Evolutionary conservation across 2,888 invertebrate genomes (phyloP).

Genomic region (Drosophila stalkeri): DNA sequence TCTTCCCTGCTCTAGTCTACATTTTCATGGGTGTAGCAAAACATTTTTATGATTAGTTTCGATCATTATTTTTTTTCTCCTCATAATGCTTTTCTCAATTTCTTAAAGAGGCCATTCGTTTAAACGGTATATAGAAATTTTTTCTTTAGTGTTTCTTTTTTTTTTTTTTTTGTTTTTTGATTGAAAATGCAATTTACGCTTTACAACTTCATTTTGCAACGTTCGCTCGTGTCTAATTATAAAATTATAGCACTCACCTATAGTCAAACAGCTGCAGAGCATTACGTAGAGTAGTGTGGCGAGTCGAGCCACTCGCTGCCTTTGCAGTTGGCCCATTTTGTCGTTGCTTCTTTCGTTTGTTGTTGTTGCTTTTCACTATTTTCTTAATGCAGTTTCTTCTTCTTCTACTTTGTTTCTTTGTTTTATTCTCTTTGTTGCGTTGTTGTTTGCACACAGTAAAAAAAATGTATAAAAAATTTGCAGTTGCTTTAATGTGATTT

Average conservation of each 20-base stretch:
- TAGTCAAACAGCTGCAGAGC: constrained; percentile 69
- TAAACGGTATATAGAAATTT: constrained; percentile 4
- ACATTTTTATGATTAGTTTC: constrained; percentile 9
- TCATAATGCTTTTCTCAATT: constrained; percentile 1
- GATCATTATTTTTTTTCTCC: not conserved
- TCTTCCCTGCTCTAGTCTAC: not conserved
- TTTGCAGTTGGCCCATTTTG: constrained; percentile 69
- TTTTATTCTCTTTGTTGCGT: constrained; percentile 19
- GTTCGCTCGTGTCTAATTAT: constrained; percentile 55
- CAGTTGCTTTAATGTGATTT: constrained; percentile 46
- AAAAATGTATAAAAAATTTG: constrained; percentile 54
- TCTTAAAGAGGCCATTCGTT: constrained; percentile 2
- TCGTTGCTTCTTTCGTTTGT: constrained; percentile 10
- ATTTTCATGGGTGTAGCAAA: not conserved
- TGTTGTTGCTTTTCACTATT: constrained; percentile 39
- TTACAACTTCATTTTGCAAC: constrained; percentile 42
- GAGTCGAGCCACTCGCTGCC: constrained; percentile 61
- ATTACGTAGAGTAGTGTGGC: constrained; percentile 55
- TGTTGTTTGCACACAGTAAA: constrained; percentile 41
- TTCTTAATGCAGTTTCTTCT: constrained; percentile 8
- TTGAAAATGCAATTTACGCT: constrained; percentile 36
- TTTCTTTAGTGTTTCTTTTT: not conserved
- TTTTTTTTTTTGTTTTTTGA: not conserved
- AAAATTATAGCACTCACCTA: constrained; percentile 61
- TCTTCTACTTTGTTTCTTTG: constrained; percentile 7